Evolutionary conservation across 37 sponge, comb jelly and placozoan genomes (phyloP).

Genomic region (Ephydatia muelleri): DNA sequence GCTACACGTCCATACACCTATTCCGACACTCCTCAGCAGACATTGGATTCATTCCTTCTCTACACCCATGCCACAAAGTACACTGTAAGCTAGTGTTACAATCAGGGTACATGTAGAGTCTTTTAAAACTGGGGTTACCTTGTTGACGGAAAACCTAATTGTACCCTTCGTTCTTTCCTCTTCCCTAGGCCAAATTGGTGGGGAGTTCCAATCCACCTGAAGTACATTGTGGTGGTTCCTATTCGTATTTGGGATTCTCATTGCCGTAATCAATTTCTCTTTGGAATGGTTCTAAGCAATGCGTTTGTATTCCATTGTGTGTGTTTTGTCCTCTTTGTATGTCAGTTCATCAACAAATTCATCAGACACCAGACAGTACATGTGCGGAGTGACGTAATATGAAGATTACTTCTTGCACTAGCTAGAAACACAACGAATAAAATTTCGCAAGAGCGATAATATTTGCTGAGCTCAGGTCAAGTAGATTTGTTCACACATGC

Average conservation of each 20-base stretch:
- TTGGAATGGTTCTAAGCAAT: background rate
- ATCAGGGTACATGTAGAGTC: too few species aligned
- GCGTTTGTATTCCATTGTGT: background rate
- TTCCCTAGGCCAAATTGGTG: slow-evolving; percentile 64
- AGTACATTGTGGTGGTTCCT: slow-evolving; percentile 38
- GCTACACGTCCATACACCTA: slow-evolving; percentile 76
- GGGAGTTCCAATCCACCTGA: slow-evolving; percentile 68
- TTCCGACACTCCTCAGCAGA: slow-evolving; percentile 70
- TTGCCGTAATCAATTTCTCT: background rate
- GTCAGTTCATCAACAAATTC: background rate
- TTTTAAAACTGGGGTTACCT: too few species aligned
- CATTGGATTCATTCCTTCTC: slow-evolving; percentile 71
- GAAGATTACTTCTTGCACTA: too few species aligned
- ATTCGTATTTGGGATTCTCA: slow-evolving; percentile 22
- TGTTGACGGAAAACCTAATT: too few species aligned
- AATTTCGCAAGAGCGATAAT: too few species aligned
- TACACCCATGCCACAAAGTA: slow-evolving; percentile 47
- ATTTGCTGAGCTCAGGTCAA: background rate
- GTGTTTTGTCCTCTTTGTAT: background rate
- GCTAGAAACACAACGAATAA: too few species aligned
- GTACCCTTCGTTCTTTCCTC: too few species aligned
- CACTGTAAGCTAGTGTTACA: slow-evolving; percentile 57
- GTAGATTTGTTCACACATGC: background rate
- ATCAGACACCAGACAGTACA: too few species aligned
- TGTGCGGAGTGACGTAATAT: too few species aligned